Evolutionary conservation across 2,888 invertebrate species (phyloP), one percentile per base, ranked within the genome.

Genomic region (Drosophila meridiana): DNA sequence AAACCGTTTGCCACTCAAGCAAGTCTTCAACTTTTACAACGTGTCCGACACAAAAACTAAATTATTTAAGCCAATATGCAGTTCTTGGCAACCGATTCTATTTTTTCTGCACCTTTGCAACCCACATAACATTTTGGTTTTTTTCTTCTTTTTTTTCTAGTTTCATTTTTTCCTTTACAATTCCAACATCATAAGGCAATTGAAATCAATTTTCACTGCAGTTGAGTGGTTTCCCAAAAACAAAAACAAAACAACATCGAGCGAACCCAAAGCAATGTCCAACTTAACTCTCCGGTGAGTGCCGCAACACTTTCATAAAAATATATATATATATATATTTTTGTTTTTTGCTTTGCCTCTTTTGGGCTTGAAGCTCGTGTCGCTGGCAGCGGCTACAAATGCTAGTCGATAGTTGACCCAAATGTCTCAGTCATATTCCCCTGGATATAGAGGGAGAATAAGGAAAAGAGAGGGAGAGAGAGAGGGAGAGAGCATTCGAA

Each of bases 341-440:
- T 47, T 61, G 42, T 30, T 36, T 20, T 20, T 8, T 26, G 26
- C 20, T 34, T 55, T 52, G 3, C 58, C n/a, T 14, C 53, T 48
- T 64, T 47, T 11, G 28, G 7, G 20, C 32, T 57, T 42, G 42
- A 42, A 57, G 42, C 57, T 77, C 55, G 38, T 77, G 77, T 45
- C 77, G 83, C 62, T 80, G 81, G 73, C 82, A 83, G 55, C 56
- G 67, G 70, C 78, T 76, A 65, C 78, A 79, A 85, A 73, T 73
- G 82, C 58, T 77, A 87, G 81, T 87, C 87, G 80, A 87, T 86
- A 83, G 86, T 86, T 87, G 87, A 88, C 88, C 87, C 87, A 80
- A 84, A 87, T 84, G 69, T 42, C 56, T 55, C 36, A 48, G 43
- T 28, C 69, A 48, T 11, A 36, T 50, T 42, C 28, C 36, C 14